Evolutionary conservation across 2,113 vertebrate species (phyloP), one percentile per base, ranked within the genome.

Genomic region (Donacobius atricapilla): DNA sequence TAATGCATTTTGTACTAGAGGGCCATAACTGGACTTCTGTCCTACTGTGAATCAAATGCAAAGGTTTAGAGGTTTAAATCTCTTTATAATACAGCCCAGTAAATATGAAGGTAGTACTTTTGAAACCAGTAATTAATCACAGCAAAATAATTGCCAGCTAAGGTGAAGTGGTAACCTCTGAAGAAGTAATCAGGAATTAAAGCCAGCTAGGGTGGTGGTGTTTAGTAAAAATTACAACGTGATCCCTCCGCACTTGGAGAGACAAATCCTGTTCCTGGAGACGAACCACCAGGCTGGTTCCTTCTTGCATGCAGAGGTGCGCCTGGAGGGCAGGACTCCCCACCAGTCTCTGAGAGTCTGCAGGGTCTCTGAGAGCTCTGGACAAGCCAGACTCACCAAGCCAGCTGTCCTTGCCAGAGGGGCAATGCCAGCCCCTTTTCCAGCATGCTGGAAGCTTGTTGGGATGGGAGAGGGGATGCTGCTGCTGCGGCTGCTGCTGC

Each of bases 221-320:
- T 28, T 86, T 20, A 65, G 28, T 42, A 39, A 61, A 45, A 76
- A 37, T 45, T 24, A 24, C 18, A 10, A 15, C 21, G 57, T 24
- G 40, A 57, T 86, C 9, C 14, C 40, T 75, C 28, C 42, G 63
- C 44, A 25, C 35, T 14, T 69, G 63, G 20, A 53, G 51, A 61
- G 45, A n/a, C 17, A 51, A 40, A 65, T 60, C 20, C n/a, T 3
- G 5, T 37, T 47, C 17, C 31, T 85, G 28, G 40, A n/a, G 48
- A 23, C 48, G 30, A 65, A 2, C 30, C n/a, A 11, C 14, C 35
- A 90, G n/a, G 40, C 40, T 14, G 2, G 7, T 12, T 33, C n/a
- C 73, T 61, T 40, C 48, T 37, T 0, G 0, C 22, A 8, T 0
- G 2, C n/a, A 94, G 48, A 37, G n/a, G 1, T 0, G 1, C 0